Evolutionary conservation across 2,113 vertebrate genomes (phyloP).

Genomic region (Sapayoa aenigma): DNA sequence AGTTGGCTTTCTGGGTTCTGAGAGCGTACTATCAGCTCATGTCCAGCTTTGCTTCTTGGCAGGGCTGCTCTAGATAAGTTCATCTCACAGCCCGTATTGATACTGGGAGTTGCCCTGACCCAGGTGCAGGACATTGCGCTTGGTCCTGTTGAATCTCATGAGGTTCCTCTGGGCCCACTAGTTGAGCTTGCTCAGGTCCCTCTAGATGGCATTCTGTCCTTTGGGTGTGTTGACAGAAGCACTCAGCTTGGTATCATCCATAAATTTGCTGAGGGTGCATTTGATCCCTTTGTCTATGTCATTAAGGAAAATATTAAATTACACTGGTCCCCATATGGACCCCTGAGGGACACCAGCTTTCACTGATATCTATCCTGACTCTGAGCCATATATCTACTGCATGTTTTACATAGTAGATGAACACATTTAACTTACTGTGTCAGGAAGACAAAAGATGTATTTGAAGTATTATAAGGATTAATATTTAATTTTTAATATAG

Average conservation of each 20-base stretch:
- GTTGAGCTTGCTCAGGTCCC: background rate
- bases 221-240: background rate
- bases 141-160: background rate
- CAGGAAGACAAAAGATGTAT: background rate
- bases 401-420: background rate
- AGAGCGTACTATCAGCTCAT: background rate
- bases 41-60: background rate
- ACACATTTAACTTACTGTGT: background rate
- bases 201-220: background rate
- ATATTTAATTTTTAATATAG: background rate
- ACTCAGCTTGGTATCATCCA: background rate
- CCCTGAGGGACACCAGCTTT: background rate
- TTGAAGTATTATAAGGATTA: background rate
- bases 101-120: background rate
- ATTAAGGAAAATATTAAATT: background rate
- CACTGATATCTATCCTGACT: background rate
- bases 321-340: background rate
- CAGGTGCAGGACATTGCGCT: background rate
- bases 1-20: background rate
- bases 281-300: background rate
- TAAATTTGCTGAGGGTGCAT: background rate
- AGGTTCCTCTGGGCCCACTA: background rate
- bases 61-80: background rate
- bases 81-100: background rate
- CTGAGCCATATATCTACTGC: fast-evolving